Evolutionary conservation across 2,113 vertebrate species (phyloP).

Genomic region (Plestiodon gilberti): DNA sequence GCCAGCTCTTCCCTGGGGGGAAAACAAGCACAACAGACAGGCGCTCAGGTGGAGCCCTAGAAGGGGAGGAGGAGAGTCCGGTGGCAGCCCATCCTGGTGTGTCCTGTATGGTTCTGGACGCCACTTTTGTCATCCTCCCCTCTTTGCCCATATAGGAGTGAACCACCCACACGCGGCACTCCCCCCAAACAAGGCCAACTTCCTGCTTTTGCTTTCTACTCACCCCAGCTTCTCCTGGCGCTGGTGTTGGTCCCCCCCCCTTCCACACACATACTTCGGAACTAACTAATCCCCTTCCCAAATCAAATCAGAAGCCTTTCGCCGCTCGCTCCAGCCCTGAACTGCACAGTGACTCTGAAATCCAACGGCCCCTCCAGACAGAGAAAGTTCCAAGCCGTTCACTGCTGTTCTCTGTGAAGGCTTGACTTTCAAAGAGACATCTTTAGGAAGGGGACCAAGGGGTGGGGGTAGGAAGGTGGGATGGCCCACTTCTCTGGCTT

Average conservation of each 20-base stretch:
- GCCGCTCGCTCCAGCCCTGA: background rate
- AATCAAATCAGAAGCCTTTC: background rate
- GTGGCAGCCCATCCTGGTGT: background rate
- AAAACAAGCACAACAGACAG: constrained; percentile 63
- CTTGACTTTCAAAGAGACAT: background rate
- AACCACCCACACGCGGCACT: no score
- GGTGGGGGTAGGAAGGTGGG: background rate
- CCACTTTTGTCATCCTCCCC: background rate
- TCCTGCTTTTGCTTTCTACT: background rate
- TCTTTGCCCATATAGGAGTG: no score
- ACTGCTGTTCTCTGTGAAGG: background rate
- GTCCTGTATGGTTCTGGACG: background rate
- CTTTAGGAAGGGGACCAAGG: background rate
- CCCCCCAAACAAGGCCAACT: background rate
- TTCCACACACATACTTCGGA: no score
- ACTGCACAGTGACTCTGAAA: background rate
- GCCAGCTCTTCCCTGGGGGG: constrained; percentile 93
- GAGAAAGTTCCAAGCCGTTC: background rate
- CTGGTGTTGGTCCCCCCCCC: background rate
- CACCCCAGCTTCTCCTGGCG: background rate
- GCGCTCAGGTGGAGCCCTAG: constrained; percentile 35
- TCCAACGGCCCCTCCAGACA: background rate
- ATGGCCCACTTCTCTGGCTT: background rate
- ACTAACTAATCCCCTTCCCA: no score
- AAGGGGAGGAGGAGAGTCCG: background rate